Conservation (phyloP, 2,797 vertebrate species). For the Menidia menidia region DNA sequence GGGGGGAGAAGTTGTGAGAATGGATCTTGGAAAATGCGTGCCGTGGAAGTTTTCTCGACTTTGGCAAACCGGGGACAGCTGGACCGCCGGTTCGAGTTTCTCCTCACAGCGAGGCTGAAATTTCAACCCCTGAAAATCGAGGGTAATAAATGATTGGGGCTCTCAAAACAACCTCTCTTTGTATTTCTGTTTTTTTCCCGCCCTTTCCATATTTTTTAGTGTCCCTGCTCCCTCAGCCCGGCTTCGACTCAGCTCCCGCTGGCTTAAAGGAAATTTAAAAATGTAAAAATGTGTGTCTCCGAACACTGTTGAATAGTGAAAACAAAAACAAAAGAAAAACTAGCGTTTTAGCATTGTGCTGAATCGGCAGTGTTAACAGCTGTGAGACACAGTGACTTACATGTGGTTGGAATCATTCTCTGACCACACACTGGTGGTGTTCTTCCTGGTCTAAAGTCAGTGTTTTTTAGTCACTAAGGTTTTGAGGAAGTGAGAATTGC, state of each 20-base stretch:
- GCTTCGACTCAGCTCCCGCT: slow-evolving; percentile 37
- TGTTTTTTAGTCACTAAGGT: slow-evolving; percentile 63
- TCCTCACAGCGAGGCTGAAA: slow-evolving; percentile 80
- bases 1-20: slow-evolving; percentile 42
- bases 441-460: slow-evolving; percentile 72
- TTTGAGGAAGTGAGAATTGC: slow-evolving; percentile 84
- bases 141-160: slow-evolving; percentile 81
- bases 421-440: slow-evolving; percentile 58
- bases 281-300: slow-evolving; percentile 67
- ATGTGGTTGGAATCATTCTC: slow-evolving; percentile 69
- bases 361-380: slow-evolving; percentile 70
- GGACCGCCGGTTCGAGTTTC: slow-evolving; percentile 82
- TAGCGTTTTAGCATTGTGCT: slow-evolving; percentile 45
- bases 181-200: slow-evolving; percentile 61
- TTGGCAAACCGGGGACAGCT: slow-evolving; percentile 80
- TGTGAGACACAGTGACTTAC: slow-evolving; percentile 60
- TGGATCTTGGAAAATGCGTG: slow-evolving; percentile 50
- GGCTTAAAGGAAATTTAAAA: slow-evolving; percentile 70
- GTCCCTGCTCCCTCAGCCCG: slow-evolving; percentile 36
- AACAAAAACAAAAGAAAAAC: slow-evolving; percentile 28
- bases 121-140: slow-evolving; percentile 82
- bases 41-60: slow-evolving; percentile 54
- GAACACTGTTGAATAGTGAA: slow-evolving; percentile 47
- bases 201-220: slow-evolving; percentile 68
- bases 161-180: slow-evolving; percentile 76